Evolutionary conservation across 2,113 vertebrate species (phyloP).

Genomic region (Diphyllodes magnificus): DNA sequence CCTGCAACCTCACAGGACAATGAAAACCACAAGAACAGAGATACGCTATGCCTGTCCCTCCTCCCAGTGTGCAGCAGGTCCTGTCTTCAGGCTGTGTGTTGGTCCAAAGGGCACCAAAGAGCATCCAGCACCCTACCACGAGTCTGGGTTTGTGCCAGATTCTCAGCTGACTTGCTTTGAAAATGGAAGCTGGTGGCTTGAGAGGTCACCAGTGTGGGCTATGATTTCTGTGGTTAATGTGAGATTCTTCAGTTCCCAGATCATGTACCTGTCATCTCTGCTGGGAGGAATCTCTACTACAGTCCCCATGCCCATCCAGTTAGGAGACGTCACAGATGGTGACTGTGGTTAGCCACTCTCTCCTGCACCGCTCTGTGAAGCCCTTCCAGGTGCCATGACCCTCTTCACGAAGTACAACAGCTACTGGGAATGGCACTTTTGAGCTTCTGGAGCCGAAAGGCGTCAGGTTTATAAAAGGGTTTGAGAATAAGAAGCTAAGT

Average conservation of each 20-base stretch:
- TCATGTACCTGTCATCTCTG: not conserved
- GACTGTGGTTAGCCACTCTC: not conserved
- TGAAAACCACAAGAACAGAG: not conserved
- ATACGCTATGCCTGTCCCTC: not conserved
- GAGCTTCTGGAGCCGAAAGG: not conserved
- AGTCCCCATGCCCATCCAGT: not conserved
- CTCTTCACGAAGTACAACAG: not conserved
- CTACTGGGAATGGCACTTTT: not conserved
- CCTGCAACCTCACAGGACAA: not conserved
- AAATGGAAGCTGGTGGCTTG: not conserved
- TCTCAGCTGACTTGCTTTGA: not conserved
- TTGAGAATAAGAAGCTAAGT: not conserved
- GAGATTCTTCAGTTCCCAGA: not conserved
- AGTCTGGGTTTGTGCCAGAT: not conserved
- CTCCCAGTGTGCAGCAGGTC: not conserved
- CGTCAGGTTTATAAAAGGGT: not conserved
- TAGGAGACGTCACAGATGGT: not conserved
- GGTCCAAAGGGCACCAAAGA: not conserved
- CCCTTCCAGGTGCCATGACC: not conserved
- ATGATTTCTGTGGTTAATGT: not conserved
- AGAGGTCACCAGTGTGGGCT: not conserved
- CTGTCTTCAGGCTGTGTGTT: fast-evolving
- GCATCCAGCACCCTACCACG: fast-evolving
- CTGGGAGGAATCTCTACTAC: not conserved
- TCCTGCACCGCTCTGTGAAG: not conserved